Base-by-base conservation (phyloP, 2,797 vertebrate species). In the Trachurus trachurus region DNA sequence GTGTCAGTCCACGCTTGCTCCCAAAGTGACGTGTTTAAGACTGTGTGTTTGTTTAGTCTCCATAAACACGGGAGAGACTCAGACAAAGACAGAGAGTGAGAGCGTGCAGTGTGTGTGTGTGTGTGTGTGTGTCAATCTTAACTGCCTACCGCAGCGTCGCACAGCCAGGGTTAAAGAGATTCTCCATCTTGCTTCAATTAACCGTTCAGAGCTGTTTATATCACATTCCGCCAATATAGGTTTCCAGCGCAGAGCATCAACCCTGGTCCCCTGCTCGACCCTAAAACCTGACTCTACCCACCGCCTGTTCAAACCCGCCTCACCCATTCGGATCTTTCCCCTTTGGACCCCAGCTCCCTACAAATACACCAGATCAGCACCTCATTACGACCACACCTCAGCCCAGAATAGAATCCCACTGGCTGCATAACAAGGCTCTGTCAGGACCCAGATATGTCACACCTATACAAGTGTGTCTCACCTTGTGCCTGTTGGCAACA, bases 151-250 rank as follows among this genome's bases (percentile, higher is more conserved):
- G 76, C 90, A 90, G 85, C 73, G 85, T 88, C 82, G 71, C 79
- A 75, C 64, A 83, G 78, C 82, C 81, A 70, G 82, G 84, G 89
- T 87, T 89, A 83, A 87, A 87, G 71, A 90, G 80, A 89, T 88
- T 88, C 86, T 86, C 88, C 93, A 94, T 91, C 92, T 93, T 95
- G 91, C 79, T 92, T 92, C 86, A 94, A 94, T 95, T 95, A 94
- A 89, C 85, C 15, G 12, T 78, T 84, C 58, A 29, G 84, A n/a
- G 19, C 84, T 92, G 92, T 95, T 94, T 94, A 93, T 88, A 90
- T 89, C 82, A 86, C 75, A 78, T 90, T 92, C 83, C 82, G 87
- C 77, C 87, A 84, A 85, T 86, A 89, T 80, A 76, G 85, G 82
- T 88, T 81, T 83, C 68, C 76, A 86, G 42, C 45, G 4, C 70